These are phyloP conservation scores for Drosophila kanapiae DNA, from an alignment of 1,140 invertebrate genomes.

Conservation along the genomic window DNA sequence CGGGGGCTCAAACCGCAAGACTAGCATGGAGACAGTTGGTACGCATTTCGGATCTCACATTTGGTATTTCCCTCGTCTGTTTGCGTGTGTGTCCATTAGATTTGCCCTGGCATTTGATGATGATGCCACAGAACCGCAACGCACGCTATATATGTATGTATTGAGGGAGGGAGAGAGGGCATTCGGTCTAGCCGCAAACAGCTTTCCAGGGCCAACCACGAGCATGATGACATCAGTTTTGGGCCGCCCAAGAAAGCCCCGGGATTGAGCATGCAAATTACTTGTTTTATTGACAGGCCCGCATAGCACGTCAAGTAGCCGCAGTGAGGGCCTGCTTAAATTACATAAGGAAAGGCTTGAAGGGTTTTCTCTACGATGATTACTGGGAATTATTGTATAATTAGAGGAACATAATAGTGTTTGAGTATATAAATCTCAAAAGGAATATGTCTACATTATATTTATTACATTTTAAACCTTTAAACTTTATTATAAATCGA, in stretches of 20 bases:
- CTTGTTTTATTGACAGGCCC: conserved; percentile 58
- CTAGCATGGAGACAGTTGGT: conserved; percentile 14
- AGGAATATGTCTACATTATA: too few species aligned
- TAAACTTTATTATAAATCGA: too few species aligned
- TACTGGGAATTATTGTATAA: neutral
- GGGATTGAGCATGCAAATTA: conserved; percentile 54
- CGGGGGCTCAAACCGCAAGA: conserved; percentile 53
- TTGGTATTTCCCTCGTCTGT: conserved; percentile 15
- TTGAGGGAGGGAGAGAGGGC: neutral
- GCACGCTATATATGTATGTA: conserved; percentile 41
- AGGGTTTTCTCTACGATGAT: neutral
- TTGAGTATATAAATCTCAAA: neutral
- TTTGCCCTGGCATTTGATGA: conserved; percentile 68
- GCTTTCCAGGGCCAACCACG: conserved; percentile 57
- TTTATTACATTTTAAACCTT: too few species aligned
- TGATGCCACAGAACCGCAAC: conserved; percentile 76
- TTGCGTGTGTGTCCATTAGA: conserved; percentile 42
- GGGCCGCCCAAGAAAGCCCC: conserved; percentile 4
- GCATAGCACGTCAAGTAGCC: conserved; percentile 20
- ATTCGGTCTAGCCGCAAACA: conserved; percentile 51
- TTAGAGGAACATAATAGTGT: neutral
- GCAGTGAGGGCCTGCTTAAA: conserved; percentile 5
- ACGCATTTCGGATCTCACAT: conserved; percentile 40
- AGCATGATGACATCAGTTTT: conserved; percentile 46
- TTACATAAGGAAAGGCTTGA: neutral